Evolutionary conservation across 2,797 vertebrate species (phyloP).

Genomic region (Nasua narica): DNA sequence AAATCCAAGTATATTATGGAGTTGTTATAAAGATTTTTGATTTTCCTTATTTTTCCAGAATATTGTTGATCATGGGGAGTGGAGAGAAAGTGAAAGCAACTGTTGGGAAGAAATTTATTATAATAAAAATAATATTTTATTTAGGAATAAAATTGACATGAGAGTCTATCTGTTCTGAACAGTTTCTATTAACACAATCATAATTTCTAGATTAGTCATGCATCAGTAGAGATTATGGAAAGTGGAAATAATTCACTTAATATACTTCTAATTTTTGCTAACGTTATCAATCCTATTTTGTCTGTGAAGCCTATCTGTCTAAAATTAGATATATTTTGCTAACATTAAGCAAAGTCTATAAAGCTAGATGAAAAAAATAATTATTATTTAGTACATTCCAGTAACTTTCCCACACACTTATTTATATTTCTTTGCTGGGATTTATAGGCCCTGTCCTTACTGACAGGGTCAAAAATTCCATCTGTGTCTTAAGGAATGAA

Average conservation of each 20-base stretch:
- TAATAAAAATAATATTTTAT: conserved; percentile 58
- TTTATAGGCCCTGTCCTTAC: background rate
- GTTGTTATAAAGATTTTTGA: conserved; percentile 24
- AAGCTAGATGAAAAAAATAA: conserved; percentile 26
- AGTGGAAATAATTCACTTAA: background rate
- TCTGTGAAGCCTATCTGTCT: background rate
- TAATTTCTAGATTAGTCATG: conserved; percentile 26
- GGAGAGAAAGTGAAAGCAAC: conserved; percentile 70
- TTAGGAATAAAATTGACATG: conserved; percentile 70
- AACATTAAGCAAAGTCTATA: background rate
- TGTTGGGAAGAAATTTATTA: conserved; percentile 51
- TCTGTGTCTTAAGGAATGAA: background rate
- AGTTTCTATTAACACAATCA: conserved; percentile 10
- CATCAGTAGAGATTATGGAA: conserved; percentile 8
- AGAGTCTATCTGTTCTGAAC: background rate
- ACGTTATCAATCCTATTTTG: conserved; percentile 12
- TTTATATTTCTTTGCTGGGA: background rate
- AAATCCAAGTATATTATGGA: conserved; percentile 7
- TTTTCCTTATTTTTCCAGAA: background rate
- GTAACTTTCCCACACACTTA: background rate
- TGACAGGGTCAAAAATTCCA: background rate
- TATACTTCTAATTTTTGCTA: conserved; percentile 36
- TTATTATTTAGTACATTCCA: background rate
- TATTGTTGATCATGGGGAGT: conserved; percentile 70
- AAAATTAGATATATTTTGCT: conserved; percentile 37